Evolutionary conservation across 2,113 vertebrate species (phyloP).

Genomic region (Gallinago paraguaiae): DNA sequence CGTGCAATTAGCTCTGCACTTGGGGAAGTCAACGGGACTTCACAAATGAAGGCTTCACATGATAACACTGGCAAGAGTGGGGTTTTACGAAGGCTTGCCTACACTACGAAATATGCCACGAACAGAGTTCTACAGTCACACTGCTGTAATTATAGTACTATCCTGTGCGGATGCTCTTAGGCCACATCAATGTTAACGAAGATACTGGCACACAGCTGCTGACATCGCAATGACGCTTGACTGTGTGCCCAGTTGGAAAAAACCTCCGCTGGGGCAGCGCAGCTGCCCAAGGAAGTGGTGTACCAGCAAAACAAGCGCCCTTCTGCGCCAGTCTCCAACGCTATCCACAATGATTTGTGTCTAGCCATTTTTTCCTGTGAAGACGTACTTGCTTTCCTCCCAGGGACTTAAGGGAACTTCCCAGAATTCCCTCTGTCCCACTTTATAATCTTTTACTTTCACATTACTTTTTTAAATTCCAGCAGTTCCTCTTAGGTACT

Average conservation of each 20-base stretch:
- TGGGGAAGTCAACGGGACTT: slow-evolving; percentile 43
- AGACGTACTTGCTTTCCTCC: background rate
- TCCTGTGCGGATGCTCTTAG: background rate
- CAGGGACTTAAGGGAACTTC: background rate
- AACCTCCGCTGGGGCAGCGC: background rate
- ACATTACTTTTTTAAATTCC: background rate
- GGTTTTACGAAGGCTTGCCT: background rate
- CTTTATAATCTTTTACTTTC: slow-evolving; percentile 11
- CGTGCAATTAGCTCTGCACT: slow-evolving; percentile 47
- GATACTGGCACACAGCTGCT: slow-evolving; percentile 22
- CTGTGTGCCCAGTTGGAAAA: background rate
- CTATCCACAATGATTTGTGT: background rate
- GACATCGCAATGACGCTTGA: background rate
- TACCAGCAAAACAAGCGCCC: slow-evolving; percentile 3
- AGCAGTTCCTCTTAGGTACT: background rate
- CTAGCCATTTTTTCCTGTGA: background rate
- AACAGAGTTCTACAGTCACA: background rate
- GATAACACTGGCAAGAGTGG: background rate
- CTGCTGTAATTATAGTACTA: background rate
- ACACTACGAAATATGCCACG: background rate
- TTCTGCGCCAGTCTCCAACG: background rate
- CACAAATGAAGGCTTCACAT: background rate
- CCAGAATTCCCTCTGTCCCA: background rate
- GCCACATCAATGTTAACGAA: background rate
- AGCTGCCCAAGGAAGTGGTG: slow-evolving; percentile 28